Evolutionary conservation across 2,797 vertebrate species (phyloP).

Genomic region (Lepus oiostolus): DNA sequence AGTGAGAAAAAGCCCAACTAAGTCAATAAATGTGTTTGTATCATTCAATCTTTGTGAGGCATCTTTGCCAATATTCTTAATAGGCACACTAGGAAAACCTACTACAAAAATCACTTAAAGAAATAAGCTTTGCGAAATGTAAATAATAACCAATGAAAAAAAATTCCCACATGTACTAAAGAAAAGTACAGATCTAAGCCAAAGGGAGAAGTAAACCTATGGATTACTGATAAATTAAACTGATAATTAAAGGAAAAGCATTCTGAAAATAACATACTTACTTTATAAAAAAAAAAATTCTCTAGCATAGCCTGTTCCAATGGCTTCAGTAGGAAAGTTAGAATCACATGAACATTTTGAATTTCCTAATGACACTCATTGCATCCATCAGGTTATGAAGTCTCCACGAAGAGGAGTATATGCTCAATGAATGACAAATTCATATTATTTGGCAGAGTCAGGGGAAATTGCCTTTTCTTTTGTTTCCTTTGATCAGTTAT

Average conservation of each 20-base stretch:
- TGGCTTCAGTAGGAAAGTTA: not conserved
- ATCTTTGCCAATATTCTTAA: slow-evolving; percentile 34
- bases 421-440: not conserved
- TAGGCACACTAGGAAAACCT: not conserved
- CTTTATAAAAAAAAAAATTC: not conserved
- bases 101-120: not conserved
- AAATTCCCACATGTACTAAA: not conserved
- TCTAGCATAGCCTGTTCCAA: not conserved
- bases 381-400: not conserved
- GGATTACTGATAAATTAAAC: slow-evolving; percentile 13
- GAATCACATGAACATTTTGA: not conserved
- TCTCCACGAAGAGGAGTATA: not conserved
- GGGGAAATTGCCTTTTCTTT: not conserved
- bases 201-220: not conserved
- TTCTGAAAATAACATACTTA: slow-evolving; percentile 16
- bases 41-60: not conserved
- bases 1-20: slow-evolving; percentile 28
- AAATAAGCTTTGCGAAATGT: slow-evolving; percentile 23
- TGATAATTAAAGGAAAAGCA: slow-evolving; percentile 16
- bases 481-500: not conserved
- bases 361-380: not conserved
- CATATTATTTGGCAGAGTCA: not conserved
- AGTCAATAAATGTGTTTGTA: slow-evolving; percentile 43
- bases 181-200: not conserved
- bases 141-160: slow-evolving; percentile 26